These are phyloP conservation scores for Hanleya hanleyi DNA, from an alignment of 2,888 invertebrate genomes.

Conservation along the genomic window DNA sequence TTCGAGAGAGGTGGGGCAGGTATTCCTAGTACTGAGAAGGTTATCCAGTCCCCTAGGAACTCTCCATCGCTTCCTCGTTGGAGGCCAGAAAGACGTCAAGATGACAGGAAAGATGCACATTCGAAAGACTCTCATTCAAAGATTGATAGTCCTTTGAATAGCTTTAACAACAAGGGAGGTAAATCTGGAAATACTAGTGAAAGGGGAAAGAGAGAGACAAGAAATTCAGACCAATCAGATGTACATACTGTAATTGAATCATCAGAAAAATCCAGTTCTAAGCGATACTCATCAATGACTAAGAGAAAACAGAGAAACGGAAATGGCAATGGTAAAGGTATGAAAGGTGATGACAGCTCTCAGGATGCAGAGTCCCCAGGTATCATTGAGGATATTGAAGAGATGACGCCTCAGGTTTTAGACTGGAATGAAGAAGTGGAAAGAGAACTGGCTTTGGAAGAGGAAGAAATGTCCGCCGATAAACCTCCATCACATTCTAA, in stretches of 20 bases:
- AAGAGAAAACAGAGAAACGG: neutral
- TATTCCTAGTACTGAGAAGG: neutral
- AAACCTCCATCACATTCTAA: too few relatives aligned
- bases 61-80: neutral
- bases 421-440: constrained; percentile 65
- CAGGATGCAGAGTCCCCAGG: constrained; percentile 20
- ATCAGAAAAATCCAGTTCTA: neutral
- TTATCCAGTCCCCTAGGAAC: neutral
- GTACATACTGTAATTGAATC: neutral
- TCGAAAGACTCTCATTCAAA: too few relatives aligned
- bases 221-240: neutral
- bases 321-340: neutral
- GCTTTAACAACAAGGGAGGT: too few relatives aligned
- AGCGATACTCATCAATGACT: neutral
- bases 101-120: too few relatives aligned
- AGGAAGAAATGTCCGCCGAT: too few relatives aligned
- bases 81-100: neutral
- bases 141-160: too few relatives aligned
- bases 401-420: constrained; percentile 46
- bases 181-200: neutral
- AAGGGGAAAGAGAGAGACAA: neutral
- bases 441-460: constrained; percentile 45
- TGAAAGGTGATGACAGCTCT: neutral
- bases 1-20: constrained; percentile 42
- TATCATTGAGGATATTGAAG: constrained; percentile 47